phyloP scores from a whole-genome alignment of 2,888 invertebrate species.

The Aspidapion aeneum region DNA sequence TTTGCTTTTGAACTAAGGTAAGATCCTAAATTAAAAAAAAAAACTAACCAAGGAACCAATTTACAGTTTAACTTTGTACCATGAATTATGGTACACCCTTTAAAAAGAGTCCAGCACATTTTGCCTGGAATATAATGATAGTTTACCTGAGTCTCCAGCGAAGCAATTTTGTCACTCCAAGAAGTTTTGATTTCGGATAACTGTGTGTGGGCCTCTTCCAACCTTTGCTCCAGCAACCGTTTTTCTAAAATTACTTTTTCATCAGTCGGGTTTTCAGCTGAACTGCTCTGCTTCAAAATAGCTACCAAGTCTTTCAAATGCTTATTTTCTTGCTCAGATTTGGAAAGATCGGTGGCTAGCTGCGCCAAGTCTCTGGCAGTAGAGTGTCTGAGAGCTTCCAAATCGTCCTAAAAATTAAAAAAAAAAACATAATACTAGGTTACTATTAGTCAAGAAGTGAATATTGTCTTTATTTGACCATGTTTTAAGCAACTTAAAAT shows the following conservation, averaged over 20 bases:
- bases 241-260: conserved; percentile 57
- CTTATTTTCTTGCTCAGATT: conserved; percentile 70
- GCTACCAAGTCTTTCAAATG: conserved; percentile 64
- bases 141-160: conserved; percentile 80
- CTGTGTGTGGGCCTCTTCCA: conserved; percentile 84
- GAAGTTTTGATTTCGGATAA: conserved; percentile 86
- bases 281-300: conserved; percentile 51
- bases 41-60: too few relatives aligned
- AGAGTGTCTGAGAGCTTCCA: conserved; percentile 71
- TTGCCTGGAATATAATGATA: too few relatives aligned
- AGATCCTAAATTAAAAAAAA: too few relatives aligned
- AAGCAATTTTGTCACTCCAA: conserved; percentile 88
- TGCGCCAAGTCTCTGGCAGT: conserved; percentile 69
- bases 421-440: too few relatives aligned
- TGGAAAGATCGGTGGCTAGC: conserved; percentile 65
- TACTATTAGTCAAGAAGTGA: too few relatives aligned
- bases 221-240: conserved; percentile 67
- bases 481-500: too few relatives aligned
- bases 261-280: conserved; percentile 51
- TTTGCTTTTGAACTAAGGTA: too few relatives aligned
- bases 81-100: too few relatives aligned
- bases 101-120: too few relatives aligned
- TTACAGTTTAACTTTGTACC: too few relatives aligned
- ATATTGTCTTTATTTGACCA: too few relatives aligned
- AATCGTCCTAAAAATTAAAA: conserved; percentile 61